phyloP scores from a whole-genome alignment of 1,140 invertebrate genomes.

The Drosophila azteca region DNA sequence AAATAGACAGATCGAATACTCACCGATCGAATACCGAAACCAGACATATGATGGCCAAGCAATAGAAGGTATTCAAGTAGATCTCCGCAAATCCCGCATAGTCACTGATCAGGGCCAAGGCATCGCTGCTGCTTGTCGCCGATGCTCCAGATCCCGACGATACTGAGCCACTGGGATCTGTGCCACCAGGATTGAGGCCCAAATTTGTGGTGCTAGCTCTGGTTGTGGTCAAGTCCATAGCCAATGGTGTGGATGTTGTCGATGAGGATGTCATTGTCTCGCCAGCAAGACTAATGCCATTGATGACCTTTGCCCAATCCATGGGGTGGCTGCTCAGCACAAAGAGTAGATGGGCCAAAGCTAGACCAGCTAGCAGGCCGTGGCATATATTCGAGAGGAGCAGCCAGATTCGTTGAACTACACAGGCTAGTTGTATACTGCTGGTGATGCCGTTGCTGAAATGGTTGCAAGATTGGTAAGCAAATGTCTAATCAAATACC shows the following conservation, averaged over 20 bases:
- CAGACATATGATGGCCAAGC: conserved; percentile 79
- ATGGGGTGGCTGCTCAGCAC: conserved; percentile 78
- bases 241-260: conserved; percentile 8
- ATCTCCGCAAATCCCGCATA: conserved; percentile 80
- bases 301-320: conserved; percentile 80
- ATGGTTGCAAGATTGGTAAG: neutral
- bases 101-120: conserved; percentile 64
- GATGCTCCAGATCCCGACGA: conserved; percentile 1
- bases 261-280: conserved; percentile 55
- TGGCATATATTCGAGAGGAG: conserved; percentile 83
- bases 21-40: conserved; percentile 83
- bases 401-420: conserved; percentile 83
- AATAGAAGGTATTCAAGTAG: conserved; percentile 83
- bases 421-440: conserved; percentile 78
- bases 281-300: conserved; percentile 75
- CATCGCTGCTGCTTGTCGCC: conserved; percentile 37
- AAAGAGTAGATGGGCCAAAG: conserved; percentile 81
- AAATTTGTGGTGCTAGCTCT: conserved; percentile 1
- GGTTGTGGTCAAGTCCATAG: conserved; percentile 16
- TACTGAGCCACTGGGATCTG: conserved; percentile 13
- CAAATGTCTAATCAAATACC: too few relatives aligned
- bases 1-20: conserved; percentile 34
- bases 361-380: conserved; percentile 82
- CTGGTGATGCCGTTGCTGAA: conserved; percentile 72
- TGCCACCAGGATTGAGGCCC: conserved; percentile 7